Percentiles rank a stretch among this genome's conserved stretches.
Evolutionary conservation across 1,140 invertebrate genomes (phyloP).

Genomic region (Camponotus floridanus): DNA sequence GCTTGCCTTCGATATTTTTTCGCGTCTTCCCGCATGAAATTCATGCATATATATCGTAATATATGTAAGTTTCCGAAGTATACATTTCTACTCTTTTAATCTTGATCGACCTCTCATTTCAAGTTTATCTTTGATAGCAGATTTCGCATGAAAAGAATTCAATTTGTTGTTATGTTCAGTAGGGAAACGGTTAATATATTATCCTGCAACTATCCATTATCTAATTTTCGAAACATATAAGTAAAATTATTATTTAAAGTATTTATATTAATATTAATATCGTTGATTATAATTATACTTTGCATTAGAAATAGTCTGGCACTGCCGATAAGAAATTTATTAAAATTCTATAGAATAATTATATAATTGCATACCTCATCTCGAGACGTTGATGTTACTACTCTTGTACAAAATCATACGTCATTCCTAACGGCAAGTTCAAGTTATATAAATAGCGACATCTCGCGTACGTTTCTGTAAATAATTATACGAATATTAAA

Average conservation of each 20-base stretch:
- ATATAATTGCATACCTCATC: too few species aligned
- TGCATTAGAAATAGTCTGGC: background rate
- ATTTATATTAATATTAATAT: background rate
- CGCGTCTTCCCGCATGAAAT: background rate
- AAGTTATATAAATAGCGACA: too few species aligned
- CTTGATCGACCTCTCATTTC: background rate
- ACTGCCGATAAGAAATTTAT: background rate
- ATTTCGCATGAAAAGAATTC: too few species aligned
- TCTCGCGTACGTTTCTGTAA: too few species aligned
- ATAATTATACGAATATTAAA: too few species aligned
- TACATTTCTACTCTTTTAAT: background rate
- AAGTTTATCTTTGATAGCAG: background rate
- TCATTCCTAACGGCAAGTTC: too few species aligned
- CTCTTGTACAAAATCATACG: too few species aligned
- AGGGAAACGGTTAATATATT: too few species aligned
- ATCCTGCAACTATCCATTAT: background rate
- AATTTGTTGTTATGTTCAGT: too few species aligned
- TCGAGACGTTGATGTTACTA: background rate
- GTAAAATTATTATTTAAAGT: slow-evolving; percentile 1
- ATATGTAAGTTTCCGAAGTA: background rate
- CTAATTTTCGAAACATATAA: background rate
- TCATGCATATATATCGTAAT: background rate
- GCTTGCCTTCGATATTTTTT: slow-evolving; percentile 27
- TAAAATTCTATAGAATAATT: background rate
- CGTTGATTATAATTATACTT: background rate